phyloP scores from a whole-genome alignment of 2,113 vertebrate genomes.

The Zingel zingel region DNA sequence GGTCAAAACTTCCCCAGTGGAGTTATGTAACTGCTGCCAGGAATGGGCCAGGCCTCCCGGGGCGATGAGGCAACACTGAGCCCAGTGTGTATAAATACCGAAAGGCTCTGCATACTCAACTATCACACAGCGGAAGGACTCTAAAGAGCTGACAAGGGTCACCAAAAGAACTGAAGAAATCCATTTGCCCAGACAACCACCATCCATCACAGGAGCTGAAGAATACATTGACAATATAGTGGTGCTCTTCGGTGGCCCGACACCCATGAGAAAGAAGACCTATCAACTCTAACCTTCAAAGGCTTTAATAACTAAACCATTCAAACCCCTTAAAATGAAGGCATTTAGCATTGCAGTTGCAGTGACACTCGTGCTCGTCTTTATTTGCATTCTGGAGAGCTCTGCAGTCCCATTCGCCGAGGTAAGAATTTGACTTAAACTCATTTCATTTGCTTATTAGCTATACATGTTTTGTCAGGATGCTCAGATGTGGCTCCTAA shows the following conservation, averaged over 20 bases:
- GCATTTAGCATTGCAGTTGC: slow-evolving; percentile 77
- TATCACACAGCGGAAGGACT: slow-evolving; percentile 38
- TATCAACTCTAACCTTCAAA: slow-evolving; percentile 48
- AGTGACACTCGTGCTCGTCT: slow-evolving; percentile 80
- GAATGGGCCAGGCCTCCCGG: slow-evolving; percentile 63
- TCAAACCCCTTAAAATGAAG: slow-evolving; percentile 77
- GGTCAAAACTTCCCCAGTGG: slow-evolving; percentile 64
- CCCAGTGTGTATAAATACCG: slow-evolving; percentile 74
- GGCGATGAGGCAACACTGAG: slow-evolving; percentile 69
- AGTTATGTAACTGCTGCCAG: slow-evolving; percentile 77
- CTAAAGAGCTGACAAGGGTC: slow-evolving; percentile 38
- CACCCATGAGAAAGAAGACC: slow-evolving; percentile 68
- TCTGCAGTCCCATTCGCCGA: slow-evolving; percentile 71
- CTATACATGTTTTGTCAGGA: slow-evolving; percentile 61
- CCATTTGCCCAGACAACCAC: slow-evolving; percentile 40
- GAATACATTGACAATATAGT: slow-evolving; percentile 52
- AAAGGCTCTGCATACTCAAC: slow-evolving; percentile 7
- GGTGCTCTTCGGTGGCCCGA: slow-evolving; percentile 46
- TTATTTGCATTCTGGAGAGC: slow-evolving; percentile 75
- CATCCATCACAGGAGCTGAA: slow-evolving; percentile 54
- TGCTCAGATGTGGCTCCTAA: slow-evolving; percentile 50
- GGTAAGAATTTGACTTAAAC: slow-evolving; percentile 72
- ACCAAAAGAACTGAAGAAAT: slow-evolving; percentile 44
- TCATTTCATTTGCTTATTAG: slow-evolving; percentile 51
- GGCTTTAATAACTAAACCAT: slow-evolving; percentile 47